Conservation (phyloP, 2,888 invertebrate genomes). For the Auanema sp. region DNA sequence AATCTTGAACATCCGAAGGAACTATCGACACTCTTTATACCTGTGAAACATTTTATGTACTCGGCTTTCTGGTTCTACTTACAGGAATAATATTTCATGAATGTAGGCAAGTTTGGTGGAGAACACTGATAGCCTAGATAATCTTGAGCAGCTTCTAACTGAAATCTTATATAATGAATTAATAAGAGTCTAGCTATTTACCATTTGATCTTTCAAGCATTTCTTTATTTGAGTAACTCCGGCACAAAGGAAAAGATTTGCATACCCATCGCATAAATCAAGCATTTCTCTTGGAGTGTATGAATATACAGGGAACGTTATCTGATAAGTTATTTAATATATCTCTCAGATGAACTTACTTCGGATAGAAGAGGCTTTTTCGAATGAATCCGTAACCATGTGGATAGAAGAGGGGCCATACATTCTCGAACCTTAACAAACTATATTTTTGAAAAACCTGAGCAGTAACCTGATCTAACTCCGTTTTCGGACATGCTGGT, state of each 20-base stretch:
- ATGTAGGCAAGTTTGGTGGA: conserved; percentile 14
- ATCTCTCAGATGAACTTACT: too few species aligned
- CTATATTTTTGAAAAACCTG: too few species aligned
- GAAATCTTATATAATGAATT: neutral
- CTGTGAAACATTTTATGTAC: neutral
- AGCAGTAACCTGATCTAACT: too few species aligned
- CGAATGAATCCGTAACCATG: too few species aligned
- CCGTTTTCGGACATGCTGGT: too few species aligned
- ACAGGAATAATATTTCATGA: conserved; percentile 17
- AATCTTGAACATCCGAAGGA: conserved; percentile 1
- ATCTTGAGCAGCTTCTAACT: conserved; percentile 13
- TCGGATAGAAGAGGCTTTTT: too few species aligned
- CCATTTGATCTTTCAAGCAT: conserved; percentile 17
- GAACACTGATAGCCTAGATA: conserved; percentile 20
- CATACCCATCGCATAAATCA: conserved; percentile 21
- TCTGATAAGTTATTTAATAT: conserved; percentile 6
- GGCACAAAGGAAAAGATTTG: conserved; percentile 18
- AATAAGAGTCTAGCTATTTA: neutral
- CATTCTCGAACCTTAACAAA: too few species aligned
- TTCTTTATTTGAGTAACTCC: conserved; percentile 9
- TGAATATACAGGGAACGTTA: conserved; percentile 15
- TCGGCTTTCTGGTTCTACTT: neutral
- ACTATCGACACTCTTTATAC: neutral
- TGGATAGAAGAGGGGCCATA: too few species aligned
- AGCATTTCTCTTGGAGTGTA: conserved; percentile 17